A percentile compares a stretch with the other conserved stretches of the same genome.
These are phyloP conservation scores for Mythimna lalbum DNA, from an alignment of 2,888 invertebrate genomes.

Conservation along the genomic window DNA sequence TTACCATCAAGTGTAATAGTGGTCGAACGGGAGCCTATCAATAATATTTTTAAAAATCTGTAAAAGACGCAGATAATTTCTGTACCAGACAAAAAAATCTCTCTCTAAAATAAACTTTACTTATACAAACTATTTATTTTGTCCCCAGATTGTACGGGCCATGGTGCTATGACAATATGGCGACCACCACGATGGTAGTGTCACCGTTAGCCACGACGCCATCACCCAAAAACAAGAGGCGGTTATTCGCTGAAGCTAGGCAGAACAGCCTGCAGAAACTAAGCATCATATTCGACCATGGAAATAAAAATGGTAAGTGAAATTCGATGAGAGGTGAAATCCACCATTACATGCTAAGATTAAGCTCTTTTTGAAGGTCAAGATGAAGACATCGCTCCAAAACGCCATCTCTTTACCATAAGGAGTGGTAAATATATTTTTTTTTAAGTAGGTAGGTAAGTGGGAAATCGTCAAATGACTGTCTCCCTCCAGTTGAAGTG, in stretches of 20 bases:
- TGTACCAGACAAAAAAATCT: background rate
- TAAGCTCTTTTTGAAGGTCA: background rate
- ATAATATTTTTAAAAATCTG: background rate
- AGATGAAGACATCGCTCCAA: background rate
- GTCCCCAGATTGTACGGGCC: slow-evolving; percentile 47
- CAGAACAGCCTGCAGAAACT: slow-evolving; percentile 86
- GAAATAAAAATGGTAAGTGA: slow-evolving; percentile 81
- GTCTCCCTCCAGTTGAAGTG: too few relatives aligned
- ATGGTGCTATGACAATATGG: slow-evolving; percentile 74
- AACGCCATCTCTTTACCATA: background rate
- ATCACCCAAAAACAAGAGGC: slow-evolving; percentile 84
- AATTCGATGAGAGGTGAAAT: background rate
- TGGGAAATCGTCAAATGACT: too few relatives aligned
- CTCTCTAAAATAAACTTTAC: background rate
- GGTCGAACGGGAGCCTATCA: too few relatives aligned
- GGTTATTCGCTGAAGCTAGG: slow-evolving; percentile 86
- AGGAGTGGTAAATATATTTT: too few relatives aligned
- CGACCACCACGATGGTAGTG: slow-evolving; percentile 86
- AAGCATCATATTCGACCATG: slow-evolving; percentile 87
- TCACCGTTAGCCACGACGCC: slow-evolving; percentile 85
- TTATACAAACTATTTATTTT: slow-evolving; percentile 4
- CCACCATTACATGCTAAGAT: background rate
- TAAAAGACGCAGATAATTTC: background rate
- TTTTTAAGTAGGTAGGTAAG: too few relatives aligned
- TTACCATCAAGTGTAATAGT: too few relatives aligned